Percentiles rank a stretch among this genome's conserved stretches.
Conservation (phyloP, 2,797 vertebrate genomes). For the Neostethus bicornis region DNA sequence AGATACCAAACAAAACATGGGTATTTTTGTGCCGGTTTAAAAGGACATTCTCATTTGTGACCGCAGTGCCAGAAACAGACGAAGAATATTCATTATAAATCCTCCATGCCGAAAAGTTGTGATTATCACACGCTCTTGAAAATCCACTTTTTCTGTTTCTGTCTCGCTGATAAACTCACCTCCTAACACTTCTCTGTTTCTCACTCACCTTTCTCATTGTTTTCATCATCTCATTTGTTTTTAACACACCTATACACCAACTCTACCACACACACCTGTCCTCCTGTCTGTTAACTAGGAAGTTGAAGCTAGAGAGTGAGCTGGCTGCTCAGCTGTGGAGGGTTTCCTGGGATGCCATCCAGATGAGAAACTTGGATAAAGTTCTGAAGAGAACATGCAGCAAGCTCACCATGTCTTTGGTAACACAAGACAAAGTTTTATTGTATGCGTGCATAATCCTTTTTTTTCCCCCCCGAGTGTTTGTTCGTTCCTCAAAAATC, state of each 20-base stretch:
- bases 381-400: constrained; percentile 84
- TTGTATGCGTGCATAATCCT: background rate
- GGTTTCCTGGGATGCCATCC: constrained; percentile 87
- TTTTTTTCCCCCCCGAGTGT: too few species aligned
- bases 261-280: constrained; percentile 27
- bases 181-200: constrained; percentile 12
- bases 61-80: background rate
- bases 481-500: too few species aligned
- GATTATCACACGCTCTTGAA: background rate
- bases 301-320: constrained; percentile 92
- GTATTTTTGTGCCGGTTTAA: background rate
- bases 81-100: background rate
- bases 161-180: constrained; percentile 6
- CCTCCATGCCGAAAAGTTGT: background rate
- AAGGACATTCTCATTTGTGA: background rate
- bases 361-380: constrained; percentile 87
- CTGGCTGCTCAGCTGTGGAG: constrained; percentile 90
- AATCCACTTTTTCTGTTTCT: constrained; percentile 9
- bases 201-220: constrained; percentile 23
- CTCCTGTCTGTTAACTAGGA: constrained; percentile 75
- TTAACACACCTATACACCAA: constrained; percentile 28
- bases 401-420: constrained; percentile 88
- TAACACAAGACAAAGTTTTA: constrained; percentile 42
- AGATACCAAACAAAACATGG: background rate
- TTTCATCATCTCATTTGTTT: constrained; percentile 10